A percentile compares a stretch with the other conserved stretches of the same genome.
Evolutionary conservation across 1,140 invertebrate species (phyloP).

Genomic region (Conopomorpha cramerella): DNA sequence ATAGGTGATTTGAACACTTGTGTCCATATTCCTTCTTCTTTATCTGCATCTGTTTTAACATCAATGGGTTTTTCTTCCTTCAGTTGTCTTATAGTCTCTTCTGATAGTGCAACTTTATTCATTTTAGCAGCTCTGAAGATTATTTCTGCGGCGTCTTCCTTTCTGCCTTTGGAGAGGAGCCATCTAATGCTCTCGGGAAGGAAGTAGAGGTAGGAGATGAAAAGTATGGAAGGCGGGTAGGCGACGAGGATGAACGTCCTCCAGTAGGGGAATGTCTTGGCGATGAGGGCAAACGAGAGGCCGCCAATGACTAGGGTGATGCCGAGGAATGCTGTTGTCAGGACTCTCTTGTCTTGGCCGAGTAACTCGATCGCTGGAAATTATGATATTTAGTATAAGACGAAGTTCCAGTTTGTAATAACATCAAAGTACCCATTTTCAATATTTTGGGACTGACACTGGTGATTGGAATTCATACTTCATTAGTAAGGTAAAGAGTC

Average conservation of each 20-base stretch:
- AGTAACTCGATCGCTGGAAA: constrained; percentile 37
- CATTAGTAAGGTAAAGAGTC: too few relatives aligned
- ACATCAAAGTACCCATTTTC: too few relatives aligned
- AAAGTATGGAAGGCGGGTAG: constrained; percentile 38
- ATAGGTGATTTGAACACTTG: constrained; percentile 36
- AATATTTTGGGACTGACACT: too few relatives aligned
- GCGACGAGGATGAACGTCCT: constrained; percentile 38
- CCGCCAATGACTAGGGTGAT: constrained; percentile 37
- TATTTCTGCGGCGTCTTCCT: constrained; percentile 66
- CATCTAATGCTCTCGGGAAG: constrained; percentile 61
- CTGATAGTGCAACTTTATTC: constrained; percentile 67
- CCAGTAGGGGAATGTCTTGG: constrained; percentile 42
- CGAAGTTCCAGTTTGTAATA: too few relatives aligned
- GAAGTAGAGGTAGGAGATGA: constrained; percentile 36
- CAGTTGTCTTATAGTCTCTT: constrained; percentile 45
- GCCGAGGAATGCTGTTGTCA: constrained; percentile 40
- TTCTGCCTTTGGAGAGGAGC: constrained; percentile 72
- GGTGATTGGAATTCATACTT: too few relatives aligned
- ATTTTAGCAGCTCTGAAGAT: constrained; percentile 67
- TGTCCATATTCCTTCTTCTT: constrained; percentile 30
- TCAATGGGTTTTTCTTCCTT: constrained; percentile 27
- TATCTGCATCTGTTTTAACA: constrained; percentile 15
- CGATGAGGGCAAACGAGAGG: constrained; percentile 31
- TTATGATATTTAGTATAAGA: constrained; percentile 1
- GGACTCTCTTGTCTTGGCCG: constrained; percentile 36